Evolutionary conservation across 2,888 invertebrate species (phyloP), one percentile per base, ranked within the genome.

Genomic region (Yponomeuta cagnagella): DNA sequence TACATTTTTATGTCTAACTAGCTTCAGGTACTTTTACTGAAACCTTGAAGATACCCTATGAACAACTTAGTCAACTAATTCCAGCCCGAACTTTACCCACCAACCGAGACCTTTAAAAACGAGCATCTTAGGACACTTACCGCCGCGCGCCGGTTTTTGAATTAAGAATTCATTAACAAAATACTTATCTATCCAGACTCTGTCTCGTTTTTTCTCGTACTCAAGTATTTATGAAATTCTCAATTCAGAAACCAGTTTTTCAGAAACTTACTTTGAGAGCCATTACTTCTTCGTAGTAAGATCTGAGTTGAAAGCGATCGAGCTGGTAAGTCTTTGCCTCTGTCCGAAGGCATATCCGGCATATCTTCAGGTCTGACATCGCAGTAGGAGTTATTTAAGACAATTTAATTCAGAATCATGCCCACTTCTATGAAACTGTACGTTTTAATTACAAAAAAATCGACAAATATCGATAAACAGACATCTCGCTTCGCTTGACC

Each of bases 221-320:
- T 37, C 33, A 33, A 6, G 70, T 70, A 72, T 70, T 72, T 70
- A 69, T 70, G 71, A 70, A 70, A 72, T 64, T 72, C 72, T 33
- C 5, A 33, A 33, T 33, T 33, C 33, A 5, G 33, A 33, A 33
- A 33, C 33, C 33, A 5, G 33, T 33, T 33, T 33, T 33, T 4
- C 33, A 33, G 33, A 4, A 33, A 83, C 82, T 84, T 76, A 83
- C 88, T 76, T 82, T 84, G 73, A 78, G 73, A 8, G 80, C 80
- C 78, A 85, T 79, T 72, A 88, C 78, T 80, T 88, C 86, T 79
- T 88, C 88, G 73, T 89, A 88, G 76, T 82, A 85, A 2, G 78
- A 78, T 76, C 85, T 83, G 4, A 89, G 76, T 70, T 84, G 80
- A 75, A 77, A 85, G 73, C 76, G 79, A 75, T 84, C 77, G 68